Evolutionary conservation across 2,797 vertebrate species (phyloP).

Genomic region (Hydrolagus colliei): DNA sequence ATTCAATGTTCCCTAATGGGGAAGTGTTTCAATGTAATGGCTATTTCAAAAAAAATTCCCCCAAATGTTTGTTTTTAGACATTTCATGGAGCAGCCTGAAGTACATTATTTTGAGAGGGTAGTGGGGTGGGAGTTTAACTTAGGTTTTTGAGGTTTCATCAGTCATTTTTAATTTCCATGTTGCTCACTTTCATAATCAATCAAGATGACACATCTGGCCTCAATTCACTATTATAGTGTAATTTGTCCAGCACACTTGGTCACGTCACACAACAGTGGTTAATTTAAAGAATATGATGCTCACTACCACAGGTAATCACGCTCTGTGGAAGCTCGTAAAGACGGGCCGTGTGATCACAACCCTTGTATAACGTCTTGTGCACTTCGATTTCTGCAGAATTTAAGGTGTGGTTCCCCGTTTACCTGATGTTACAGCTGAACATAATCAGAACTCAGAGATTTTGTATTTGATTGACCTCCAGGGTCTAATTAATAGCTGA

Average conservation of each 20-base stretch:
- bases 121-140: background rate
- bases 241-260: background rate
- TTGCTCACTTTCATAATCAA: slow-evolving; percentile 6
- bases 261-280: slow-evolving; percentile 1
- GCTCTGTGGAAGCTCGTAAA: background rate
- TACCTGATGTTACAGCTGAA: background rate
- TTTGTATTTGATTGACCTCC: background rate
- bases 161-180: slow-evolving; percentile 12
- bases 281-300: slow-evolving; percentile 1
- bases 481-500: slow-evolving; percentile 9
- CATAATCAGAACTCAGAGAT: background rate
- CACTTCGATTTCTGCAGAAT: background rate
- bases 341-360: background rate
- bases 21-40: no score
- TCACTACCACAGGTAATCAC: slow-evolving; percentile 7
- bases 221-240: slow-evolving; percentile 7
- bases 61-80: no score
- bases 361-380: background rate
- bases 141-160: background rate
- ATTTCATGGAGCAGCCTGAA: background rate
- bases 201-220: slow-evolving; percentile 26
- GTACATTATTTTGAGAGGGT: background rate
- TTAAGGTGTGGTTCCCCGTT: background rate
- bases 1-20: no score
- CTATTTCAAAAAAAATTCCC: no score